These are phyloP conservation scores for Plebejus melissa DNA, from an alignment of 2,888 invertebrate genomes.

Conservation along the genomic window DNA sequence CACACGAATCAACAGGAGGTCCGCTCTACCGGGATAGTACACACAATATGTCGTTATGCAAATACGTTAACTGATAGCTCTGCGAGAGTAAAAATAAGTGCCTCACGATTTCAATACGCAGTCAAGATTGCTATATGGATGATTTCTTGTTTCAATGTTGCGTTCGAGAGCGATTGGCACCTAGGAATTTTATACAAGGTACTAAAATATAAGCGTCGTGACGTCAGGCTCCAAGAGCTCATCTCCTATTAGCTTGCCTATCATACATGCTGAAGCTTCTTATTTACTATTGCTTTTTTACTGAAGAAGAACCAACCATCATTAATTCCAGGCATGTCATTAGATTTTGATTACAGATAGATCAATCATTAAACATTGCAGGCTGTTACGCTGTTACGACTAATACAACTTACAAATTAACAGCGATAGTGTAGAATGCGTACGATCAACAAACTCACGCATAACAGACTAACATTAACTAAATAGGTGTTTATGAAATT, in stretches of 20 bases:
- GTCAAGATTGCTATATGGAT: background rate
- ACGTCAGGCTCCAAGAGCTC: too few relatives aligned
- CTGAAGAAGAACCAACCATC: too few relatives aligned
- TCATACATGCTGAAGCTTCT: too few relatives aligned
- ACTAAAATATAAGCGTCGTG: too few relatives aligned
- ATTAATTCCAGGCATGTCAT: too few relatives aligned
- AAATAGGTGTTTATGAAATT: constrained; percentile 38
- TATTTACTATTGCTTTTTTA: too few relatives aligned
- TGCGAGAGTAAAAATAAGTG: background rate
- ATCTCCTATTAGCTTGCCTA: too few relatives aligned
- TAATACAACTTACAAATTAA: background rate
- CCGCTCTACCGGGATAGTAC: constrained; percentile 14
- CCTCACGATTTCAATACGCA: background rate
- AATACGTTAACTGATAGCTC: constrained; percentile 16
- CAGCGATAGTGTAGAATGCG: background rate
- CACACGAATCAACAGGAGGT: constrained; percentile 21
- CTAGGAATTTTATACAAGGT: background rate
- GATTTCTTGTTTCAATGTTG: background rate
- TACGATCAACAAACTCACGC: background rate
- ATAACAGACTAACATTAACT: constrained; percentile 42
- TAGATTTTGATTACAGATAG: too few relatives aligned
- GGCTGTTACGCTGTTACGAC: background rate
- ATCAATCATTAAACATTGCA: background rate
- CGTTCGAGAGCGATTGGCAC: background rate
- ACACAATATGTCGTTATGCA: constrained; percentile 17